Evolutionary conservation across 2,888 invertebrate species (phyloP).

Genomic region (Teleiodes luculella): DNA sequence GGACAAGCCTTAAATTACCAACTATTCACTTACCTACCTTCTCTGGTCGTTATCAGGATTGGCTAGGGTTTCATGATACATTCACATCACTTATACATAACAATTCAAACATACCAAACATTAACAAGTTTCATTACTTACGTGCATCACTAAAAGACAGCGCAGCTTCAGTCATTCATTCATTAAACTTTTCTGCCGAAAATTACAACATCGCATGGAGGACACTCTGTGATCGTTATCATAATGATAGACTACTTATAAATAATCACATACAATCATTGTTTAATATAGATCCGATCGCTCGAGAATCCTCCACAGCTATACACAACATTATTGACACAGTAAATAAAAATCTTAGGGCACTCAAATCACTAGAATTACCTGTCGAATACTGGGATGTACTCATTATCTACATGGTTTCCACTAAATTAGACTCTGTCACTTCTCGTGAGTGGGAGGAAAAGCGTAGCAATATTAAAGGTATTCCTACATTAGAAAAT

Average conservation of each 20-base stretch:
- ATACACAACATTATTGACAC: slow-evolving; percentile 15
- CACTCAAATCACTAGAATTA: slow-evolving; percentile 17
- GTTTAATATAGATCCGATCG: slow-evolving; percentile 13
- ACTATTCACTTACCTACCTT: slow-evolving; percentile 15
- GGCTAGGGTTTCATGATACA: slow-evolving; percentile 19
- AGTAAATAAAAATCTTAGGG: slow-evolving; percentile 18
- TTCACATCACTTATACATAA: slow-evolving; percentile 15
- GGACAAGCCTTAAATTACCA: slow-evolving; percentile 9
- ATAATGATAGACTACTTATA: slow-evolving; percentile 20
- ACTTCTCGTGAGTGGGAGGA: slow-evolving; percentile 20
- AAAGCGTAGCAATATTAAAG: slow-evolving; percentile 10
- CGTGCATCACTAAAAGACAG: slow-evolving; percentile 16
- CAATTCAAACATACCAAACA: slow-evolving; percentile 5
- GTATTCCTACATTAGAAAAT: slow-evolving; percentile 15
- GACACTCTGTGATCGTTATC: slow-evolving; percentile 19
- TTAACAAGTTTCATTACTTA: slow-evolving; percentile 22
- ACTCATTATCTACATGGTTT: slow-evolving; percentile 15
- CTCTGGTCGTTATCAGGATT: slow-evolving; percentile 13
- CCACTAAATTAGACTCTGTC: slow-evolving; percentile 16
- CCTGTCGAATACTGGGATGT: slow-evolving; percentile 21
- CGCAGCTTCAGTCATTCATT: slow-evolving; percentile 16
- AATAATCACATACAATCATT: slow-evolving; percentile 19
- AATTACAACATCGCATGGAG: slow-evolving; percentile 22
- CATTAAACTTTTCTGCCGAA: slow-evolving; percentile 17
- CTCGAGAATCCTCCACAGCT: slow-evolving; percentile 10